Evolutionary conservation across 2,888 invertebrate species (phyloP).

Genomic region (Phanerotoma sp.): DNA sequence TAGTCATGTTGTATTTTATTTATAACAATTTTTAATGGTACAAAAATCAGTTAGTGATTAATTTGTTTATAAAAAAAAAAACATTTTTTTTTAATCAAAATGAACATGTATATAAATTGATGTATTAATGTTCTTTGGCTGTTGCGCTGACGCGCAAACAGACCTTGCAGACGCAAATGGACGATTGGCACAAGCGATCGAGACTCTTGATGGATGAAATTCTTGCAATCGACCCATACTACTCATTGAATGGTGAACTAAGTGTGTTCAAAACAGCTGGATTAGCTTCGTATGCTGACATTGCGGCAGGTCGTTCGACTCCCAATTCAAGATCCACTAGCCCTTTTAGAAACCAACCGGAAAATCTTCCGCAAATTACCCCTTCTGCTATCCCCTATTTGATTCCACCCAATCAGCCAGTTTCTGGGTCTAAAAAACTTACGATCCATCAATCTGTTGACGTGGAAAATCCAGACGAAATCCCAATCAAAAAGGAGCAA

Average conservation of each 20-base stretch:
- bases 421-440: not conserved
- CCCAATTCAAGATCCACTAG: constrained; percentile 54
- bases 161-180: constrained; percentile 67
- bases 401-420: not conserved
- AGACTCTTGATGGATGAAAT: constrained; percentile 71
- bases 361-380: constrained; percentile 5
- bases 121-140: constrained; percentile 53
- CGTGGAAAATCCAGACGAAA: constrained; percentile 40
- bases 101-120: constrained; percentile 37
- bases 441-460: not conserved
- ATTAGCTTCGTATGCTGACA: constrained; percentile 65
- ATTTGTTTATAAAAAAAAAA: constrained; percentile 6
- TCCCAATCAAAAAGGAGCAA: constrained; percentile 9
- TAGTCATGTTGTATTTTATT: too few species aligned
- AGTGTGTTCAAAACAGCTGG: constrained; percentile 56
- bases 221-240: constrained; percentile 76
- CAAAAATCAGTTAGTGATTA: not conserved
- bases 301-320: constrained; percentile 66
- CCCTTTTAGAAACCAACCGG: constrained; percentile 43
- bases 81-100: too few species aligned
- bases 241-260: constrained; percentile 61
- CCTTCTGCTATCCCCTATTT: too few species aligned
- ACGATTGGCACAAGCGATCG: constrained; percentile 70
- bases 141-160: constrained; percentile 61
- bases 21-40: too few species aligned